Evolutionary conservation across 1,140 invertebrate species (phyloP), one percentile per base, ranked within the genome.

Genomic region (Coboldia fuscipes): DNA sequence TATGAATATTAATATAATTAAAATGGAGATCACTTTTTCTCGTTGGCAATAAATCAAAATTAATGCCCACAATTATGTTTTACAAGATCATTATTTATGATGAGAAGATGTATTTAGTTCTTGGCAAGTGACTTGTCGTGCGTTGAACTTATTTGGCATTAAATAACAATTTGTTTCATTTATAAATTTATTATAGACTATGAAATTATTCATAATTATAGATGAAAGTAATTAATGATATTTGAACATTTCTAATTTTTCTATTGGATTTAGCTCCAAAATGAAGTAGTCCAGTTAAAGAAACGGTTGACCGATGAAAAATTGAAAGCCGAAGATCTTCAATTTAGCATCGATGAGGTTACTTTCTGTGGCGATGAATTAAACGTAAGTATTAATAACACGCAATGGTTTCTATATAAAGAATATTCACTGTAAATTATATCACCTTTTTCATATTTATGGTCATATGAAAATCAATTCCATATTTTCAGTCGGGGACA

Each of bases 281-380:
- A 42, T 31, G 42, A 42, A 19, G 43, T 54, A 19, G 26, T 36
- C n/a, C 39, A 48, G 21, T 42, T 90, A 15, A 50, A 59, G 30
- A 58, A 63, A 27, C 72, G 78, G 42, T 48, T 92, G 40, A 81
- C 88, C 40, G 83, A 90, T 42, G 82, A 89, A 44, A 73, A 67
- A 46, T 73, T 80, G 45, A 88, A 84, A 56, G 68, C 78, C 9
- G 89, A 97, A 62, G 90, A 96, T 56, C 60, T 93, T 30, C 70
- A 86, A 47, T 94, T 94, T 50, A 69, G 78, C 24, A 74, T 85
- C 39, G 88, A 94, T 61, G 89, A 94, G 56, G 83, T 86, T 44
- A 75, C 67, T 19, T 70, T 85, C 42, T 64, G 61, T 45, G 78
- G 75, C 56, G 68, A 70, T 44, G 78, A 83, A 47, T 63, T 84